Evolutionary conservation across 2,888 invertebrate genomes (phyloP).

Genomic region (Dynastes hyllus): DNA sequence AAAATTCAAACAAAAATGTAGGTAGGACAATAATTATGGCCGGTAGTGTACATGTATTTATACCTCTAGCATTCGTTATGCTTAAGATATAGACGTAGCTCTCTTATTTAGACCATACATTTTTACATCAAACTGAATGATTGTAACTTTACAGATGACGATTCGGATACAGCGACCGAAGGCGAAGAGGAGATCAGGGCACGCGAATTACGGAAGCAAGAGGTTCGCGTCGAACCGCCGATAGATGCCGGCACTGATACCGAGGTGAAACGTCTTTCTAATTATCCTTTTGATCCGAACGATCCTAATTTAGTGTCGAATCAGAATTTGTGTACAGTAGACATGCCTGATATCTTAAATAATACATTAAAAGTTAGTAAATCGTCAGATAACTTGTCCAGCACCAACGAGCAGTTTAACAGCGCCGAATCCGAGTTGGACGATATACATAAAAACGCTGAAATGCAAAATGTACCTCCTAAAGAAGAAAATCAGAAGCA

Average conservation of each 20-base stretch:
- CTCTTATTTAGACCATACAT: no score
- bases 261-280: constrained; percentile 76
- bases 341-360: constrained; percentile 48
- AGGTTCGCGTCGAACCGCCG: constrained; percentile 79
- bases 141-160: constrained; percentile 73
- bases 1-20: no score
- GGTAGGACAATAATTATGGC: no score
- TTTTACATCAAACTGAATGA: not conserved
- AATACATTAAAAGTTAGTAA: constrained; percentile 58
- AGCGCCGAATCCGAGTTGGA: constrained; percentile 68
- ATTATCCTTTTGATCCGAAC: constrained; percentile 57
- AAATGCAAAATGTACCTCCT: constrained; percentile 41
- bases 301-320: constrained; percentile 44
- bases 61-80: no score
- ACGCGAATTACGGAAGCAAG: constrained; percentile 79
- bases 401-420: constrained; percentile 66
- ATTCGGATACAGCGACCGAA: constrained; percentile 82
- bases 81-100: no score
- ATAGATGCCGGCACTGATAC: constrained; percentile 79
- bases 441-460: constrained; percentile 55
- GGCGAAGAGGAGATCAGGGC: constrained; percentile 81
- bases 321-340: constrained; percentile 40
- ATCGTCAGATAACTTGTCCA: constrained; percentile 65
- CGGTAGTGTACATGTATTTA: no score
- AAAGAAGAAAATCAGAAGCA: constrained; percentile 39